phyloP scores from a whole-genome alignment of 2,888 invertebrate genomes.

The Rhimphoctona megacephalus region DNA sequence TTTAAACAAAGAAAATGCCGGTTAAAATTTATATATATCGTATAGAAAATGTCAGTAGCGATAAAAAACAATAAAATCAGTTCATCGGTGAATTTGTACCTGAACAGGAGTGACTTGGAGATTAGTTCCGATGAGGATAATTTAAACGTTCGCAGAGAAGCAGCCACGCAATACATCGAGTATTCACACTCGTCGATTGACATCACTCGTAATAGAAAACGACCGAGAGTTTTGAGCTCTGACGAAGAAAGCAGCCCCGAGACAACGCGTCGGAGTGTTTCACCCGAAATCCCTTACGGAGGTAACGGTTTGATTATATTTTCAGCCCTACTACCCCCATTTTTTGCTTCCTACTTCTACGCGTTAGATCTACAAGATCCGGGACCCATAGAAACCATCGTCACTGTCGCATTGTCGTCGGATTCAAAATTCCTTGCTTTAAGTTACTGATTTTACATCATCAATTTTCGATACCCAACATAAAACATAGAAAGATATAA shows the following conservation, averaged over 20 bases:
- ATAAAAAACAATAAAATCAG: not conserved
- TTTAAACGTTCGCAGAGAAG: not conserved
- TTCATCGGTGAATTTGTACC: constrained; percentile 20
- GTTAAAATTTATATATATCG: not conserved
- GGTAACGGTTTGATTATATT: constrained; percentile 46
- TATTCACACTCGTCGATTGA: not conserved
- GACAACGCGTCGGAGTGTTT: constrained; percentile 58
- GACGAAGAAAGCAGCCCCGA: constrained; percentile 49
- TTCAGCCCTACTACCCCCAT: not conserved
- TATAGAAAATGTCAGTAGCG: constrained; percentile 54
- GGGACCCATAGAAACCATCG: too few species aligned
- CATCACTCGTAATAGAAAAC: constrained; percentile 24
- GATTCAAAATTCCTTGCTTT: not conserved
- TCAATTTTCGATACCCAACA: not conserved
- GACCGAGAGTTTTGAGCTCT: constrained; percentile 44
- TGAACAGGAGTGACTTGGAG: constrained; percentile 16
- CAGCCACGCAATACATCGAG: not conserved
- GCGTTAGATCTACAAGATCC: not conserved
- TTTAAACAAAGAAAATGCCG: not conserved
- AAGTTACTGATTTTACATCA: not conserved
- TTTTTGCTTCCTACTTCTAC: not conserved
- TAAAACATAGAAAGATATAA: not conserved
- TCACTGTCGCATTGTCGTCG: too few species aligned
- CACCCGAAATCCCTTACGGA: constrained; percentile 66
- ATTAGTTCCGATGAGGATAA: not conserved